Evolutionary conservation across 2,113 vertebrate species (phyloP).

Genomic region (Oostethus manadensis): DNA sequence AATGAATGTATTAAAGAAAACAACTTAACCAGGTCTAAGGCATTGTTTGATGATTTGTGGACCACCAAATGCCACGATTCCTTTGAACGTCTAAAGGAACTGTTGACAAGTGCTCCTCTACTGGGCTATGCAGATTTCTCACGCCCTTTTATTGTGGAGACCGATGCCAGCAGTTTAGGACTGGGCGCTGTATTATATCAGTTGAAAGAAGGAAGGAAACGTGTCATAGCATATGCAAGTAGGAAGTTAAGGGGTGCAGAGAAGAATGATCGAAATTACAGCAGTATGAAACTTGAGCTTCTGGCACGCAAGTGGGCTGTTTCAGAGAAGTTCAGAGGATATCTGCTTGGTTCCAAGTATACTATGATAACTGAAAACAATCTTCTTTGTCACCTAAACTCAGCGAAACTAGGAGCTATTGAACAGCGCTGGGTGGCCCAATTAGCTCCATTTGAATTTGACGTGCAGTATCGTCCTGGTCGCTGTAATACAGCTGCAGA

Average conservation of each 20-base stretch:
- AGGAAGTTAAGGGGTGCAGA: neutral
- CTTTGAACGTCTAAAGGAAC: too few species aligned
- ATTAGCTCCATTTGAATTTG: neutral
- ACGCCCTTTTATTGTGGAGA: too few species aligned
- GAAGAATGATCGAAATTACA: neutral
- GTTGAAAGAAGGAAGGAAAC: neutral
- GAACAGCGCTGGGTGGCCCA: neutral
- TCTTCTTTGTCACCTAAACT: neutral
- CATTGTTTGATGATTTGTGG: too few species aligned
- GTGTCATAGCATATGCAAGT: neutral
- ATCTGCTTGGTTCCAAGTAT: neutral
- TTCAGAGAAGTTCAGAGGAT: neutral
- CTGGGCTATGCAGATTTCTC: too few species aligned
- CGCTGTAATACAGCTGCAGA: neutral
- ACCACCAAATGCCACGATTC: too few species aligned
- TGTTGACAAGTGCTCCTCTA: too few species aligned
- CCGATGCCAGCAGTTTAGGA: too few species aligned
- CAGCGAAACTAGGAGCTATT: neutral
- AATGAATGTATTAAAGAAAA: too few species aligned
- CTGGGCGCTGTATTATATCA: too few species aligned
- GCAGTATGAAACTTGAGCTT: neutral
- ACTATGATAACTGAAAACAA: neutral
- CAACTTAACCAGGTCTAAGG: too few species aligned
- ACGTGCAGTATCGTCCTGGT: neutral
- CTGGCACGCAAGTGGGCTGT: neutral